phyloP scores from a whole-genome alignment of 2,113 vertebrate genomes.

The Alaudala cheleensis region DNA sequence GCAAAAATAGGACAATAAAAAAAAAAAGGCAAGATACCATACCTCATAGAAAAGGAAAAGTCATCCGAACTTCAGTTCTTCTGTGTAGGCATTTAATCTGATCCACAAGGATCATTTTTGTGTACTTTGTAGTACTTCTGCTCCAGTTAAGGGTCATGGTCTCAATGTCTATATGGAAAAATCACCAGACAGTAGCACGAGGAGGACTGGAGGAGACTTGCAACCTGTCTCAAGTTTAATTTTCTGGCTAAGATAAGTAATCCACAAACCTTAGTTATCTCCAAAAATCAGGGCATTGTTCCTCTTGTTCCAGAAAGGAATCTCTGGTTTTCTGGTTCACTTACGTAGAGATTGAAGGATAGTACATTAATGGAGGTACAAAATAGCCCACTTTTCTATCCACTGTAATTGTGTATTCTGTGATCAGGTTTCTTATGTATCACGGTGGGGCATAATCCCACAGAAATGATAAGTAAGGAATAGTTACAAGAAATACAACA shows the following conservation, averaged over 20 bases:
- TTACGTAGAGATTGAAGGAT: neutral
- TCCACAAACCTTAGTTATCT: neutral
- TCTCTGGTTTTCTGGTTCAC: neutral
- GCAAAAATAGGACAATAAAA: neutral
- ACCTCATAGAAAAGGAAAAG: neutral
- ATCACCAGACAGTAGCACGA: neutral
- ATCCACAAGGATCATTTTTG: neutral
- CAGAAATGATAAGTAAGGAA: neutral
- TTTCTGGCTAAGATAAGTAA: neutral
- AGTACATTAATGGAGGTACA: neutral
- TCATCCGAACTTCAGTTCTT: neutral
- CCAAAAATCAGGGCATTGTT: neutral
- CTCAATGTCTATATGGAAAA: neutral
- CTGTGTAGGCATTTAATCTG: neutral
- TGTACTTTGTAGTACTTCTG: neutral
- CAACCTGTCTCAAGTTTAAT: neutral
- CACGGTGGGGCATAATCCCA: neutral
- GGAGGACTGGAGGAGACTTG: neutral
- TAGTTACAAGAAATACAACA: neutral
- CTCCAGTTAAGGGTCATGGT: neutral
- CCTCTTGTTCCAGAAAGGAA: neutral
- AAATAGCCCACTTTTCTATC: neutral
- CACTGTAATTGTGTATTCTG: neutral
- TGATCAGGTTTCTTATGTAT: neutral
- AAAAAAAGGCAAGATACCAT: neutral